Conservation (phyloP, 2,113 vertebrate species). For the Aegithalos caudatus region DNA sequence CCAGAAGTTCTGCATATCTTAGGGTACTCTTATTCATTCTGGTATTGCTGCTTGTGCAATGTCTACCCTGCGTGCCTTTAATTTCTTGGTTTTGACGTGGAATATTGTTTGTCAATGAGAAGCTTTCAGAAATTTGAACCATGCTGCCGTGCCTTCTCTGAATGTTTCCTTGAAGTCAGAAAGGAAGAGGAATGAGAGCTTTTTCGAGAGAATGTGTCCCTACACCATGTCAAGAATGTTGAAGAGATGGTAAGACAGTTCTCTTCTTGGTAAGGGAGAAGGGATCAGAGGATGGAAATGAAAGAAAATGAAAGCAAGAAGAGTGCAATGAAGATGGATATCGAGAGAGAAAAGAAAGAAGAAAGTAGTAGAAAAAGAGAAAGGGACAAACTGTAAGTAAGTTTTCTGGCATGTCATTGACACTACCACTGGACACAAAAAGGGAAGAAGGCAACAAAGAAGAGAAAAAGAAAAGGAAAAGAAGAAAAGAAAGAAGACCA, state of each 20-base stretch:
- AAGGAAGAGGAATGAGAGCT: not conserved
- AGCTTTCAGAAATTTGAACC: not conserved
- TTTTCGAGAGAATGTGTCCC: no score
- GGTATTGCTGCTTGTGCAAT: not conserved
- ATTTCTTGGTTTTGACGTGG: not conserved
- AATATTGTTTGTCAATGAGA: no score
- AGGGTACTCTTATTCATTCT: not conserved
- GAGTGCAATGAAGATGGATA: no score
- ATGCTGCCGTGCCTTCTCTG: no score
- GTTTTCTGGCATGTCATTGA: not conserved
- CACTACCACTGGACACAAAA: no score
- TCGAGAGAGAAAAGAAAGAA: not conserved
- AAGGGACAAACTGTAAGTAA: no score
- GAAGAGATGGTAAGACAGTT: accelerated
- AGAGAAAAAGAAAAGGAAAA: not conserved
- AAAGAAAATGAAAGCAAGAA: not conserved
- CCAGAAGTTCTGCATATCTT: not conserved
- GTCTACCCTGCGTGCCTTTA: no score
- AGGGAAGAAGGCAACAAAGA: not conserved
- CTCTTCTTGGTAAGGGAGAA: not conserved
- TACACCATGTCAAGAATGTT: not conserved
- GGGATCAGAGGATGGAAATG: not conserved
- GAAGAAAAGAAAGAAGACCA: not conserved
- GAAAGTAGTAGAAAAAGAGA: not conserved
- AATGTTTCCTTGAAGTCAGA: not conserved